Conservation (phyloP, 2,113 vertebrate species). For the Apeltes quadracus region DNA sequence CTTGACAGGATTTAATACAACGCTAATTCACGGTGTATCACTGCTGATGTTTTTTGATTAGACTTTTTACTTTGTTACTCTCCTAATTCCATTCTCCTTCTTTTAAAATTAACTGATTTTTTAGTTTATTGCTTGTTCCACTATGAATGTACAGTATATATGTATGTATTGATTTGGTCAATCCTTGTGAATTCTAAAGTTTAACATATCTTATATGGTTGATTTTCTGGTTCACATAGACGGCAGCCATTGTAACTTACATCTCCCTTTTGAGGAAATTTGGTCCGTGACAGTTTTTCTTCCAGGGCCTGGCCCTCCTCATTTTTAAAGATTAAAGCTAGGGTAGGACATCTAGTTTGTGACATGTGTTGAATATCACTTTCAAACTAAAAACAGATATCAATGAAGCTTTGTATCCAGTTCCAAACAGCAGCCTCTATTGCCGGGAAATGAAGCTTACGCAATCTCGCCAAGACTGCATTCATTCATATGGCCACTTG, state of each 20-base stretch:
- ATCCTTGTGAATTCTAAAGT: neutral
- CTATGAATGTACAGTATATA: too few relatives aligned
- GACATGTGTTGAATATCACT: neutral
- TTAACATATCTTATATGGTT: neutral
- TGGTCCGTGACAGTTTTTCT: neutral
- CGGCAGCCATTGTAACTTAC: neutral
- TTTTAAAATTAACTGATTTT: too few relatives aligned
- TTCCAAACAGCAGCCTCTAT: neutral
- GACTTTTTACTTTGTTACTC: neutral
- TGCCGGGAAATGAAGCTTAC: neutral
- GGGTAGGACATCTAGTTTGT: neutral
- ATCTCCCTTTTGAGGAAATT: neutral
- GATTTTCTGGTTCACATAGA: too few relatives aligned
- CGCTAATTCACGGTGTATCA: neutral
- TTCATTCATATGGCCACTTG: neutral
- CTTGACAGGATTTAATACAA: neutral
- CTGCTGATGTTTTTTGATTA: neutral
- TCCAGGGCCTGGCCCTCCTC: neutral
- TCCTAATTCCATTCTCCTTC: neutral
- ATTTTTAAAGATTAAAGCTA: neutral
- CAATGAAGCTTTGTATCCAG: neutral
- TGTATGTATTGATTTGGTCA: neutral
- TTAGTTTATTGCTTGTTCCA: too few relatives aligned
- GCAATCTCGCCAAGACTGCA: neutral
- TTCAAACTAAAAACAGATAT: neutral